Evolutionary conservation across 1,140 invertebrate genomes (phyloP).

Genomic region (Ylistrum balloti): DNA sequence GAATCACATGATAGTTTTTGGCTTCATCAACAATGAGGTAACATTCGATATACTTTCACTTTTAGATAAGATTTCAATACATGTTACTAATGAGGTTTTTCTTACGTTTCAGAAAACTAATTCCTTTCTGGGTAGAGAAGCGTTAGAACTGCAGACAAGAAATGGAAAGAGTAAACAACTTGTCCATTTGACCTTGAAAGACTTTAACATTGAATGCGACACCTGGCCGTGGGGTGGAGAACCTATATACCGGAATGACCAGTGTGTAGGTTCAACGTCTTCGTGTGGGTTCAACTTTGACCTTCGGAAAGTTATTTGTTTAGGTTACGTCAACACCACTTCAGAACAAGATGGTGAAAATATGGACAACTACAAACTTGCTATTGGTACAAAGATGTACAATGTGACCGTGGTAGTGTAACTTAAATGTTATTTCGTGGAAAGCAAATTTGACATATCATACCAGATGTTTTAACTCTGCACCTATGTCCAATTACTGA

Average conservation of each 20-base stretch:
- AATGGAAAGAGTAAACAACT: not conserved
- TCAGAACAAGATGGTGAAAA: not conserved
- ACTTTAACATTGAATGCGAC: not conserved
- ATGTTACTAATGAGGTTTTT: too few relatives aligned
- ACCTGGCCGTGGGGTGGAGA: not conserved
- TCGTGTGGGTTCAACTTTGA: constrained; percentile 9
- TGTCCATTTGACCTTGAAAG: not conserved
- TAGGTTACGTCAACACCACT: not conserved
- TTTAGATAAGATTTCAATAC: too few relatives aligned
- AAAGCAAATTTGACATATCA: too few relatives aligned
- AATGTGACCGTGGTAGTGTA: not conserved
- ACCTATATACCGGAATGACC: constrained; percentile 3
- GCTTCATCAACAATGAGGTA: too few relatives aligned
- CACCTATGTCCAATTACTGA: not conserved
- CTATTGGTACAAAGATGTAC: not conserved
- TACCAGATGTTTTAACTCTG: not conserved
- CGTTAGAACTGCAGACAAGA: not conserved
- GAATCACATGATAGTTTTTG: too few relatives aligned
- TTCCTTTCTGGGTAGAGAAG: not conserved
- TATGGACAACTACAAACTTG: not conserved
- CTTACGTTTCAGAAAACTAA: not conserved
- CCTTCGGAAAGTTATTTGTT: not conserved
- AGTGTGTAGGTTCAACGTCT: not conserved
- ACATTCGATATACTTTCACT: too few relatives aligned
- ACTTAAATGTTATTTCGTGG: too few relatives aligned